These are phyloP conservation scores for Limonius californicus DNA, from an alignment of 1,140 invertebrate genomes.

Conservation along the genomic window DNA sequence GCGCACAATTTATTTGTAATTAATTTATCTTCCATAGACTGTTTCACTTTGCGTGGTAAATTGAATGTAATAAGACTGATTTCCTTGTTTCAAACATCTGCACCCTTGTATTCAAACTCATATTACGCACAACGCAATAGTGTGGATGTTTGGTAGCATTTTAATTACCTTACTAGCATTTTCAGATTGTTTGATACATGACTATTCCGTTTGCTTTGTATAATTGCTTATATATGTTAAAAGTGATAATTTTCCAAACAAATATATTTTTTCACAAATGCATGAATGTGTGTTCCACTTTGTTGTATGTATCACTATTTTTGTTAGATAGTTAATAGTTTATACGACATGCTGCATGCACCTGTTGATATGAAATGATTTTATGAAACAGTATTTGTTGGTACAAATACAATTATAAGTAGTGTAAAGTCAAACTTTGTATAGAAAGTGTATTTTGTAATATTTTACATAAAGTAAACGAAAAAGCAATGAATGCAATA, in stretches of 20 bases:
- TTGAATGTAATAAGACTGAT: slow-evolving; percentile 31
- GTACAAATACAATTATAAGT: neutral
- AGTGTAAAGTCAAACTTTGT: neutral
- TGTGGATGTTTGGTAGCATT: neutral
- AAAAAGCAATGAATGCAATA: neutral
- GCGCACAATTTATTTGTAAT: slow-evolving; percentile 3
- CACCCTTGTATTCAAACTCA: no score
- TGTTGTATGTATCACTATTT: neutral
- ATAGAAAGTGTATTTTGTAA: slow-evolving; percentile 8
- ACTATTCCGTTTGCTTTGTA: neutral
- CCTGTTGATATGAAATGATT: slow-evolving; percentile 5
- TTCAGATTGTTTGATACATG: no score
- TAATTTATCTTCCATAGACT: slow-evolving; percentile 23
- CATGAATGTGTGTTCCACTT: neutral
- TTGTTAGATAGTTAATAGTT: neutral
- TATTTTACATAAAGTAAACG: neutral
- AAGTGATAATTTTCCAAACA: neutral
- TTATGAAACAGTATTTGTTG: neutral
- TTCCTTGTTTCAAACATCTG: slow-evolving; percentile 1
- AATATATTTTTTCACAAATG: neutral
- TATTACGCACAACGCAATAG: no score
- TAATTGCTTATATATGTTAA: neutral
- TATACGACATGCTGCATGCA: neutral
- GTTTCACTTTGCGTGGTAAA: slow-evolving; percentile 24
- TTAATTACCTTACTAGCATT: no score